A percentile compares a stretch with the other conserved stretches of the same genome.
phyloP scores from a whole-genome alignment of 2,797 vertebrate genomes.

The Acestrorhynchus altus region DNA sequence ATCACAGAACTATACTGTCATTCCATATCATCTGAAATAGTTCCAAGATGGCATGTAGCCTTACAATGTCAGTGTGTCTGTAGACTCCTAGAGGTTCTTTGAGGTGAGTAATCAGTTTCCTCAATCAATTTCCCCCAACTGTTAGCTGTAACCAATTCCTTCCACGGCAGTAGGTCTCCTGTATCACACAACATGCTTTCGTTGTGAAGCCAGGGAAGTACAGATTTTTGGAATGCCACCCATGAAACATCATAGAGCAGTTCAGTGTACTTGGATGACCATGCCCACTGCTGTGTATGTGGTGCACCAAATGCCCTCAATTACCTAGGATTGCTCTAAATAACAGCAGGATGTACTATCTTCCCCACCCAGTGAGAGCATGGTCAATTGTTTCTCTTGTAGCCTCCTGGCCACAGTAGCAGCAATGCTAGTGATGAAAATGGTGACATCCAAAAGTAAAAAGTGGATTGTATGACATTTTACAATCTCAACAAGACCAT shows the following conservation, averaged over 20 bases:
- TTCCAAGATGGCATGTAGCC: neutral
- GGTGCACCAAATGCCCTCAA: neutral
- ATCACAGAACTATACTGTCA: neutral
- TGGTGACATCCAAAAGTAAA: neutral
- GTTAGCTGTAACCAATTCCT: neutral
- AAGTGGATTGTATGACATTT: too few relatives aligned
- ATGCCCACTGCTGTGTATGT: neutral
- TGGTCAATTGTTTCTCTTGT: neutral
- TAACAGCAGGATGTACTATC: neutral
- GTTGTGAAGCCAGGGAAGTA: neutral
- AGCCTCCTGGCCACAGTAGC: neutral
- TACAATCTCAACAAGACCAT: too few relatives aligned
- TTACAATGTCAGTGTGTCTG: neutral
- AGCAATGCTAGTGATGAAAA: neutral
- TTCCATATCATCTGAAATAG: neutral
- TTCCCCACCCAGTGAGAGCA: neutral
- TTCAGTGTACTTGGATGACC: neutral
- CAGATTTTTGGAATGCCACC: neutral
- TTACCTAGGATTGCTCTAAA: neutral
- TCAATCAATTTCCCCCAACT: neutral
- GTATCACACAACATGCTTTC: neutral
- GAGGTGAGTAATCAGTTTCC: neutral
- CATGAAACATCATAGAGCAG: neutral
- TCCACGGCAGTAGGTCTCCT: neutral
- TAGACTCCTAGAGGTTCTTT: neutral